phyloP scores from a whole-genome alignment of 2,888 invertebrate species.

The Xanthia icteritia region DNA sequence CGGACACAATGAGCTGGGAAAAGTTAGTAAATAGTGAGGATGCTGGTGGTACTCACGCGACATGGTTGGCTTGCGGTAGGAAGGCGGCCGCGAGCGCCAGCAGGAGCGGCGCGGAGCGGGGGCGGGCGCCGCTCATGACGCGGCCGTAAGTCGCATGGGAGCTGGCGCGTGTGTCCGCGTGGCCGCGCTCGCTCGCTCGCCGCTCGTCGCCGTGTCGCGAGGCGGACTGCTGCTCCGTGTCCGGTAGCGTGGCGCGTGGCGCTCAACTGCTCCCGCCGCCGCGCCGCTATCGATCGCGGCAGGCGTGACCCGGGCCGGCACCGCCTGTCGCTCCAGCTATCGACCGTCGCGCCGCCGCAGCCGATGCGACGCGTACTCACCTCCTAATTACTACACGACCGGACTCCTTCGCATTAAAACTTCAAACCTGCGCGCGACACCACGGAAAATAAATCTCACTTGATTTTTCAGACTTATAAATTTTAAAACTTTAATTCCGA shows the following conservation, averaged over 20 bases:
- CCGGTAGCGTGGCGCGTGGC: conserved; percentile 74
- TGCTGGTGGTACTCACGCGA: conserved; percentile 90
- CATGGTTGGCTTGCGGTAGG: conserved; percentile 90
- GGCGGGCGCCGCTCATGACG: conserved; percentile 90
- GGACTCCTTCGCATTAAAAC: conserved; percentile 80
- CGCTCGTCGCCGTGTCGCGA: conserved; percentile 77
- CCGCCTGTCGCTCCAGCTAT: conserved; percentile 86
- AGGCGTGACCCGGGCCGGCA: conserved; percentile 86
- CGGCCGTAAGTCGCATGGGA: conserved; percentile 86
- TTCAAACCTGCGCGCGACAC: conserved; percentile 79
- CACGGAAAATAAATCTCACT: conserved; percentile 70
- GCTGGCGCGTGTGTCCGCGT: conserved; percentile 71
- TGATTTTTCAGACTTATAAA: conserved; percentile 51
- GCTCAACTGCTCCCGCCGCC: conserved; percentile 84
- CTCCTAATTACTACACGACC: conserved; percentile 81
- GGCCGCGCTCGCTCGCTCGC: conserved; percentile 60
- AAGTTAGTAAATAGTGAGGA: conserved; percentile 36
- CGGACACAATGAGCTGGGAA: conserved; percentile 39
- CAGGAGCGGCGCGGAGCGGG: conserved; percentile 91
- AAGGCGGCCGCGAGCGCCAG: conserved; percentile 91
- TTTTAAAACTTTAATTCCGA: conserved; percentile 36
- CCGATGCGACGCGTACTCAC: conserved; percentile 82
- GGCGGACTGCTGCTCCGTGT: conserved; percentile 75
- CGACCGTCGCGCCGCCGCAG: conserved; percentile 86
- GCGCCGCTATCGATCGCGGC: conserved; percentile 82